Base-by-base conservation (phyloP, 2,797 vertebrate genomes). In the Cyprinella venusta region DNA sequence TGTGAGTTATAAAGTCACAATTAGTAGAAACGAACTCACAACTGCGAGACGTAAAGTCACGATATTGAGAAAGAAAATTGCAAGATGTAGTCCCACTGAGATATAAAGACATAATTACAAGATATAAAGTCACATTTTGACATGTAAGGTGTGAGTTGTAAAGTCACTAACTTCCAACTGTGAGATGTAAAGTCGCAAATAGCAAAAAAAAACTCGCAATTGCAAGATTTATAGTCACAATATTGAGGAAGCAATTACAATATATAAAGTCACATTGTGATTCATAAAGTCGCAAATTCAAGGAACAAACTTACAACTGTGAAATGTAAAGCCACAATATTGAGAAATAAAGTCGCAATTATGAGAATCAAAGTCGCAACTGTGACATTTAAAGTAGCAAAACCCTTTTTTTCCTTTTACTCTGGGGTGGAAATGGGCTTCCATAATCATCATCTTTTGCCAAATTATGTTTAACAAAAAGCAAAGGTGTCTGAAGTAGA, bases 391-490 rank as follows among this genome's bases (percentile, higher is more conserved):
- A 40, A 40, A 56, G 19, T n/a, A 15, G 33, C 74, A 42, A 61
- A 48, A 7, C 13, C 16, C 6, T 77, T 63, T 61, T 42, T 56
- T 63, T 64, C 4, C 13, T 19, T 45, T 77, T 77, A 65, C 42
- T 71, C 69, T 50, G 42, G 63, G 61, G 61, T 33, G 42, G 19
- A 79, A 79, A 79, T 67, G 45, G 76, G 76, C 76, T 79, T 79
- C 76, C 76, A 52, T 64, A 52, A 56, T 15, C 36, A 75, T 81
- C 40, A 21, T 24, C 56, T 76, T 48, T 45, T 82, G 83, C 45
- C 48, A 77, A 80, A 82, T 84, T 36, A 79, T 15, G 13, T 74
- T 63, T 30, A 59, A 56, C 80, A 69, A 81, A 86, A 85, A 78
- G 61, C 48, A 45, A 18, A 38, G 21, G 67, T 75, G n/a, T 26